These are phyloP conservation scores for Hipparchia semele DNA, from an alignment of 2,888 invertebrate genomes.

Conservation along the genomic window DNA sequence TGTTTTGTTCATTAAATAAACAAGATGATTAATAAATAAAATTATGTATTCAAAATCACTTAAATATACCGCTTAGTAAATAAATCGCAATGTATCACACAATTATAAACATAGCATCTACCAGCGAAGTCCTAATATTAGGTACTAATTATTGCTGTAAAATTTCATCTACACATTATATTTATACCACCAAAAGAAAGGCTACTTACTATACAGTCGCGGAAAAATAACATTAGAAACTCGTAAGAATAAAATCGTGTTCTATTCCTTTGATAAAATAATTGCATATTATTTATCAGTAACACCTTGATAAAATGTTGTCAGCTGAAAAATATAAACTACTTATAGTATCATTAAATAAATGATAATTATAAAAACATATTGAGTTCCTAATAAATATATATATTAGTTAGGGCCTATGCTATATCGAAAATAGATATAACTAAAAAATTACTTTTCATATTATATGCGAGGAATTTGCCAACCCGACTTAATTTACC, in stretches of 20 bases:
- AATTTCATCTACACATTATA: conserved; percentile 69
- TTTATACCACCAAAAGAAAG: conserved; percentile 76
- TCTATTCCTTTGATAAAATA: neutral
- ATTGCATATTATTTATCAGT: neutral
- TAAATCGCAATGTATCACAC: conserved; percentile 77
- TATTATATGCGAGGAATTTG: no score
- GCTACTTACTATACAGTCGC: conserved; percentile 56
- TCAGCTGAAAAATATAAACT: no score
- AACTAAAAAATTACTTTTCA: no score
- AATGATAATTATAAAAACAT: no score
- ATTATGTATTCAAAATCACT: conserved; percentile 20
- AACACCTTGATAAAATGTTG: no score
- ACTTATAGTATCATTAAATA: no score
- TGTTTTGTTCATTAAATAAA: conserved; percentile 39
- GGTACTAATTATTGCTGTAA: conserved; percentile 81
- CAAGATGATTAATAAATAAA: conserved; percentile 21
- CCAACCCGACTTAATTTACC: no score
- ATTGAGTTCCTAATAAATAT: no score
- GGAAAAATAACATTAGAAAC: conserved; percentile 41
- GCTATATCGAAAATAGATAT: no score
- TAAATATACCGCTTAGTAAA: conserved; percentile 58
- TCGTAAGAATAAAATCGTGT: conserved; percentile 31
- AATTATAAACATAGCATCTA: conserved; percentile 75
- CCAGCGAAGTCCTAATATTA: conserved; percentile 71
- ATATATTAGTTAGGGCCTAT: no score